These are phyloP conservation scores for Cyanoliseus patagonus DNA, from an alignment of 2,113 vertebrate species.

Conservation along the genomic window DNA sequence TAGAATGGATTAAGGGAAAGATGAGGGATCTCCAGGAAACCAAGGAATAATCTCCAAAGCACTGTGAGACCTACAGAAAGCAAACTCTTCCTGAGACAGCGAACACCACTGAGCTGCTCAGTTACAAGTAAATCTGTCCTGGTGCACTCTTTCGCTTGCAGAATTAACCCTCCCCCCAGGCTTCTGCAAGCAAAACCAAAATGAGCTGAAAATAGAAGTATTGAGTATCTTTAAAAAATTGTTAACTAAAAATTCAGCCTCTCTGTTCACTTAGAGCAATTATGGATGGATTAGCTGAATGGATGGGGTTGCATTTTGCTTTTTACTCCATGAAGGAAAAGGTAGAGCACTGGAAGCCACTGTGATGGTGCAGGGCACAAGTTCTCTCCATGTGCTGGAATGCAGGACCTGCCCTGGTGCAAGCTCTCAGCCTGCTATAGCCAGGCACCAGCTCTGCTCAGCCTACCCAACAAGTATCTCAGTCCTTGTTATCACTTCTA, in stretches of 20 bases:
- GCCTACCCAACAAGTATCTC: not conserved
- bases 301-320: not conserved
- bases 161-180: not conserved
- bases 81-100: not conserved
- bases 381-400: not conserved
- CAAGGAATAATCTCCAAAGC: not conserved
- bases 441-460: not conserved
- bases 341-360: not conserved
- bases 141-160: not conserved
- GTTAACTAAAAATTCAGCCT: not conserved
- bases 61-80: not conserved
- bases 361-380: not conserved
- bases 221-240: not conserved
- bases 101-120: not conserved
- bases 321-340: not conserved
- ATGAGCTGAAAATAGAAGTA: constrained; percentile 1
- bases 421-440: not conserved
- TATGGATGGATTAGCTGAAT: not conserved
- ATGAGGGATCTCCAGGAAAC: not conserved
- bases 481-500: not conserved
- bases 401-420: fast-evolving
- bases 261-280: not conserved
- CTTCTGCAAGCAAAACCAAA: not conserved
- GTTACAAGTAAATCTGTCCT: not conserved
- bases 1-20: not conserved